Evolutionary conservation across 2,113 vertebrate genomes (phyloP), one percentile per base, ranked within the genome.

Genomic region (Percopsis transmontana): DNA sequence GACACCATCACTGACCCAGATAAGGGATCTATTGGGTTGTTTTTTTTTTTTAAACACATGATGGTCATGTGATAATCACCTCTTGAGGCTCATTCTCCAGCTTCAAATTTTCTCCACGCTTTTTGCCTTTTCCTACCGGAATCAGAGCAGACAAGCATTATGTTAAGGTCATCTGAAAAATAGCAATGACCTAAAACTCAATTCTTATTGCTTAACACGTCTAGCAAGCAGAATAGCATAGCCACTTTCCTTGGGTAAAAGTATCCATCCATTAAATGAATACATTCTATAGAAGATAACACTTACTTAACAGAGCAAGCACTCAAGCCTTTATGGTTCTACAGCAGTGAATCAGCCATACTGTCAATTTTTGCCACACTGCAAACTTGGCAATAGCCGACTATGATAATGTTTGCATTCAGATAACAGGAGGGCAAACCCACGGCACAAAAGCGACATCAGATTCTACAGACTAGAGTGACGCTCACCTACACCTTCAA

Each of bases 41-140:
- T 13, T 50, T 20, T 21, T 8, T 51, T 18, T 21, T 60, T 61
- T 58, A 10, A 74, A 55, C 71, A 72, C 72, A 70, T 81, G 71
- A 75, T 66, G 50, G 41, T 64, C 79, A 80, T 70, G 53, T 77
- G 73, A 76, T 68, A 72, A 86, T 93, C 82, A 99, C 97, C 96
- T 99, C 96, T 88, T 97, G 96, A 44, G 97, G 94, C 71, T 99
- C 97, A 1, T 99, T 98, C 77, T 99, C 97, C 86, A 96, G 91
- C 84, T 99, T 99, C 87, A 99, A 85, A 55, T 94, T 93, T 2
- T 99, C 97, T 0, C 95, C 94, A 41, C 95, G 93, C 68, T 93
- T 95, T 85, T 97, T 98, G 69, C 96, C 93, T 89, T 96, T 99
- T 71, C 97, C 97, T 99, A 60, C 48, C 82, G 69, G 19, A 69